phyloP scores from a whole-genome alignment of 2,888 invertebrate species.

The Ophion ellenae region DNA sequence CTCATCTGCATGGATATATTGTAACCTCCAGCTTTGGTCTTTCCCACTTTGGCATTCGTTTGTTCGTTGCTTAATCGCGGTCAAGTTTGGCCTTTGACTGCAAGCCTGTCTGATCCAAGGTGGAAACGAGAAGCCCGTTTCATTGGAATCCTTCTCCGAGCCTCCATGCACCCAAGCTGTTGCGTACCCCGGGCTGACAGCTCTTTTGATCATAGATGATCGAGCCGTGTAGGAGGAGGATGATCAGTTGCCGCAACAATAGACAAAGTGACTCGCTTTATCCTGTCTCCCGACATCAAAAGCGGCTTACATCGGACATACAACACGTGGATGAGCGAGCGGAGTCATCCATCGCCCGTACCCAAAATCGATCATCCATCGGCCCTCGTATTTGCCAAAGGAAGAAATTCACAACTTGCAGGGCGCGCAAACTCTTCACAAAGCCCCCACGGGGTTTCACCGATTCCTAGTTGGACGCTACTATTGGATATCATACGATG shows the following conservation, averaged over 20 bases:
- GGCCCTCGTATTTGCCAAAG: not conserved
- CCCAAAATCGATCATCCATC: conserved; percentile 1
- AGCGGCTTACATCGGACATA: conserved; percentile 4
- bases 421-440: not conserved
- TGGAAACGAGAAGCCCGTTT: conserved; percentile 40
- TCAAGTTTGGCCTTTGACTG: conserved; percentile 45
- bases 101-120: not conserved
- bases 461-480: not conserved
- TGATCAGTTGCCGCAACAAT: conserved; percentile 25
- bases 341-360: not conserved
- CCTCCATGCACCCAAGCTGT: not conserved
- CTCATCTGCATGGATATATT: not conserved
- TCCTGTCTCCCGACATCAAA: conserved; percentile 10
- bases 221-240: conserved; percentile 3
- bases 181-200: not conserved
- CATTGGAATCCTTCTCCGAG: not conserved
- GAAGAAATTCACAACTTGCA: not conserved
- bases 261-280: conserved; percentile 28
- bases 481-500: not conserved
- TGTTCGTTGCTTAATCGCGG: conserved; percentile 4
- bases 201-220: conserved; percentile 38
- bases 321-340: conserved; percentile 9
- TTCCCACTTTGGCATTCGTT: conserved; percentile 10
- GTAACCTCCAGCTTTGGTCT: not conserved
- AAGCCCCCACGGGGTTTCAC: not conserved